Evolutionary conservation across 23 tunicate species (phyloP).

Genomic region (Trididemnum clinides): DNA sequence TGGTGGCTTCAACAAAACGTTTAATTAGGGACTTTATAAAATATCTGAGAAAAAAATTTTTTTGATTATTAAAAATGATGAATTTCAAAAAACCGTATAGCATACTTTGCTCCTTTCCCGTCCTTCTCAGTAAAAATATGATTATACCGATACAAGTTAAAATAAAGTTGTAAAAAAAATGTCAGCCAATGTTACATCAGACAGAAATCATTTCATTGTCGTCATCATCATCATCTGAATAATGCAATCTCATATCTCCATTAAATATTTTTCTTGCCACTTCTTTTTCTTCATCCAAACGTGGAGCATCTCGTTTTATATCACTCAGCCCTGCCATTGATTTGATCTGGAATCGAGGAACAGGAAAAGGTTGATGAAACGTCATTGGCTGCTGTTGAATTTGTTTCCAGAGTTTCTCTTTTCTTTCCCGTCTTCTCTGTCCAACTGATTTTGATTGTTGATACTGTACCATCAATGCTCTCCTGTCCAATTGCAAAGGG

Average conservation of each 20-base stretch:
- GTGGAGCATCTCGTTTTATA: conserved; percentile 30
- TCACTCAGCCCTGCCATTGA: conserved; percentile 28
- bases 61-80: no score
- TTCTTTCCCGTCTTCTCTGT: conserved; percentile 17
- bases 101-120: no score
- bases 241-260: not conserved
- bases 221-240: conserved; percentile 27
- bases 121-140: no score
- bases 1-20: no score
- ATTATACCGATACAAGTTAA: no score
- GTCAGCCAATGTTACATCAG: not conserved
- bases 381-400: not conserved
- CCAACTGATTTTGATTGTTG: conserved; percentile 41
- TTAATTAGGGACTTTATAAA: no score
- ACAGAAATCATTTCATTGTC: not conserved
- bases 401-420: conserved; percentile 7
- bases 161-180: not conserved
- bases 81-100: no score
- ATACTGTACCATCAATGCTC: conserved; percentile 60
- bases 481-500: not conserved
- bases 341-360: conserved; percentile 23
- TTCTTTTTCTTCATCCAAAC: not conserved
- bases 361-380: not conserved
- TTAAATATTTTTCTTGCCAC: not conserved
- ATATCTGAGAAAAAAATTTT: no score